Evolutionary conservation across 2,113 vertebrate genomes (phyloP), one percentile per base, ranked within the genome.

Genomic region (Diadophis punctatus): DNA sequence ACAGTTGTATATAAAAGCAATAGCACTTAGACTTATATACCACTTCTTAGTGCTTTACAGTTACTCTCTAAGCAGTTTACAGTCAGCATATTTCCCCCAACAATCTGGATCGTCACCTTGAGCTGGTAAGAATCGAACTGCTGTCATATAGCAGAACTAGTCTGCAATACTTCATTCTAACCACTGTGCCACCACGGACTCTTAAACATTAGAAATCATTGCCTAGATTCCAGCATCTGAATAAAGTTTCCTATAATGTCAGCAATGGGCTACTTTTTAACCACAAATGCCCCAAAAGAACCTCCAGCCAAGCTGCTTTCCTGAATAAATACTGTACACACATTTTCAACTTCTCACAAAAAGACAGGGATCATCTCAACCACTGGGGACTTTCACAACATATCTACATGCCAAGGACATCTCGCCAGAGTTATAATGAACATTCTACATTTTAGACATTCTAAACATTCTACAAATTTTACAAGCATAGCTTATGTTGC

Each of bases 271-370:
- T 3, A 86, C 22, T 9, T 86, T 86, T 86, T 48, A 46, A 48
- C 0, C 8, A 8, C n/a, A 89, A 86, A 53, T 68, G 11, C 7
- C 34, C 11, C 6, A 60, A n/a, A 39, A 34, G 8, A 52, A 51
- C 30, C 84, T 46, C 52, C 87, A 48, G 22, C 25, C n/a, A n/a
- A 63, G 48, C 46, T 39, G 30, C 22, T 74, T 27, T 14, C 87
- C 43, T 91, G 56, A 87, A 90, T 58, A 43, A 86, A 87, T 46
- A 22, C 58, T 30, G 58, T 63, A 43, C 30, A 34, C 7, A 30
- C 25, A 90, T 90, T 91, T 91, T 90, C 91, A 56, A 90, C 39
- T 87, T 58, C 92, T 91, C 87, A 92, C 56, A 7, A 22, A 43
- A 92, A 30, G 51, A 86, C 25, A 60, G 53, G 88, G 30, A 30